phyloP scores from a whole-genome alignment of 2,888 invertebrate species.

The Seira ritae region DNA sequence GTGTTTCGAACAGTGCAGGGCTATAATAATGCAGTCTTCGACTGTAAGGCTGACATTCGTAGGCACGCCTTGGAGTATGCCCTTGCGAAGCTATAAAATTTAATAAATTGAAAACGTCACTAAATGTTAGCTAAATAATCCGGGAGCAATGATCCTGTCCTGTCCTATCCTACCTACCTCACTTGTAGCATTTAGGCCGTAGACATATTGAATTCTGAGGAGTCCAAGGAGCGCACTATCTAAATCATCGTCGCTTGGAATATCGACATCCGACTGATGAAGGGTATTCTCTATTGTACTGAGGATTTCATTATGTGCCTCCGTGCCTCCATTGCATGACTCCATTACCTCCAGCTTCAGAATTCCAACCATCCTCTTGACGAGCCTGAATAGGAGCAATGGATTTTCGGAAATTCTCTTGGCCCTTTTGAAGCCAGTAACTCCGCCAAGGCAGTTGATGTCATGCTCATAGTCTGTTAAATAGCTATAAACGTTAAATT shows the following conservation, averaged over 20 bases:
- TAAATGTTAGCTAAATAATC: no score
- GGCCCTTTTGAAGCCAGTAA: background rate
- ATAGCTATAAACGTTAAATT: background rate
- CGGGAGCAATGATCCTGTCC: no score
- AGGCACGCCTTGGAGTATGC: conserved; percentile 5
- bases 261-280: background rate
- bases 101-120: background rate
- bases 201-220: conserved; percentile 19
- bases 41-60: conserved; percentile 8
- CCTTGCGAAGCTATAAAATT: background rate
- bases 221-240: conserved; percentile 23
- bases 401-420: conserved; percentile 4
- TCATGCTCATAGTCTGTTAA: conserved; percentile 21
- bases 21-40: conserved; percentile 12
- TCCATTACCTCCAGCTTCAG: background rate
- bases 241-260: conserved; percentile 11
- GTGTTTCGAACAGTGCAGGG: background rate
- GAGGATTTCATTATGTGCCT: background rate
- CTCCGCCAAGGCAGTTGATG: background rate
- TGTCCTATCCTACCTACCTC: no score
- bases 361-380: conserved; percentile 5
- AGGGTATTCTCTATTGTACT: background rate
- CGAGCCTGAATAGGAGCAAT: conserved; percentile 24
- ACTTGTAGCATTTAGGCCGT: conserved; percentile 21
- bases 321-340: background rate